A percentile compares a stretch with the other conserved stretches of the same genome.
These are phyloP conservation scores for Erebia ligea DNA, from an alignment of 2,888 invertebrate species.

Conservation along the genomic window DNA sequence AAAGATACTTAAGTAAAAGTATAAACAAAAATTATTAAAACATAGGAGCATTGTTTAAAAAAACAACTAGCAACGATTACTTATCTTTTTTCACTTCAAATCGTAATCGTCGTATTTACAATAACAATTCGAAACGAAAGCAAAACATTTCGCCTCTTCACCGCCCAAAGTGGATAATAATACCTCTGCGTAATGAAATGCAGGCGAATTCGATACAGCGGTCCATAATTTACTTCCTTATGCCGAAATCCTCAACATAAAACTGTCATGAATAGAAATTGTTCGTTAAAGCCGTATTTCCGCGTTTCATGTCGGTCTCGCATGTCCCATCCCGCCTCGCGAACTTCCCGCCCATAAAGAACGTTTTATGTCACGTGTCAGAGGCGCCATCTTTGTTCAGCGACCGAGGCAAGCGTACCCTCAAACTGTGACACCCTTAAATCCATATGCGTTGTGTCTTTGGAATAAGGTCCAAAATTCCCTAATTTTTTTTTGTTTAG, in stretches of 20 bases:
- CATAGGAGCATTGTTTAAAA: not conserved
- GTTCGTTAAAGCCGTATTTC: conserved; percentile 67
- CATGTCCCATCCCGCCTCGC: conserved; percentile 76
- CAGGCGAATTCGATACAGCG: conserved; percentile 44
- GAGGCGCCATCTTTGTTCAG: conserved; percentile 70
- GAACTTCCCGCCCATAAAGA: conserved; percentile 78
- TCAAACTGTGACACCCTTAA: conserved; percentile 51
- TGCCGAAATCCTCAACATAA: conserved; percentile 60
- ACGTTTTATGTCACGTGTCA: conserved; percentile 79
- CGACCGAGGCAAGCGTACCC: conserved; percentile 54
- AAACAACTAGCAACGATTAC: conserved; percentile 16
- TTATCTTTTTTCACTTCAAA: conserved; percentile 7
- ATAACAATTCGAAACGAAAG: conserved; percentile 33
- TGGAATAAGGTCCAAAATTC: conserved; percentile 60
- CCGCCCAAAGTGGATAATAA: conserved; percentile 14
- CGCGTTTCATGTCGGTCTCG: conserved; percentile 75
- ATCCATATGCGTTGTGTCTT: conserved; percentile 54
- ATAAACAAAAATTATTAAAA: not conserved
- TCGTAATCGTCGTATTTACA: conserved; percentile 24
- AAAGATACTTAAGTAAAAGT: not conserved
- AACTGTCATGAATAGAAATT: conserved; percentile 76
- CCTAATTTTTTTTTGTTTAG: conserved; percentile 38
- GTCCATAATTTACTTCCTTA: conserved; percentile 47
- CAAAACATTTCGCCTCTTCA: conserved; percentile 23
- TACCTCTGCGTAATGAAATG: conserved; percentile 32